Evolutionary conservation across 2,888 invertebrate species (phyloP).

Genomic region (Drosophila incognita): DNA sequence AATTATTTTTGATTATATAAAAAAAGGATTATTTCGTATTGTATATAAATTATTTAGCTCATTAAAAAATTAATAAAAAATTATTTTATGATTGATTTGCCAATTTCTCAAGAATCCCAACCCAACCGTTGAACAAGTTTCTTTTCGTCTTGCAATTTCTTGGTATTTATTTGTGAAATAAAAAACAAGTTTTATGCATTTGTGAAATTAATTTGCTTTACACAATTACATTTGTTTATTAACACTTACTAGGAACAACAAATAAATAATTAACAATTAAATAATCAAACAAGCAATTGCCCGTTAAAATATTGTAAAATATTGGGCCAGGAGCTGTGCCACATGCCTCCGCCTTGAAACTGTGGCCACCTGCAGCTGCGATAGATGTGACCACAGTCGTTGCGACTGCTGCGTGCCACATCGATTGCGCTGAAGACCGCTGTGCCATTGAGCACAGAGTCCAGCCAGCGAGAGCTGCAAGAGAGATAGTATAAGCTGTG

Average conservation of each 20-base stretch:
- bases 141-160: neutral
- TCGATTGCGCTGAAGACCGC: constrained; percentile 86
- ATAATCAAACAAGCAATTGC: neutral
- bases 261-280: constrained; percentile 36
- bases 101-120: neutral
- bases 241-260: constrained; percentile 5
- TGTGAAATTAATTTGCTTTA: neutral
- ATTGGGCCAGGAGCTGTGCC: constrained; percentile 40
- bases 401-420: constrained; percentile 83
- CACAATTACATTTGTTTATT: neutral
- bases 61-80: neutral
- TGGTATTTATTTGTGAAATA: neutral
- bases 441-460: constrained; percentile 85
- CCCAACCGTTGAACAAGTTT: neutral
- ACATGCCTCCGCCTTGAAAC: constrained; percentile 16
- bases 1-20: no score
- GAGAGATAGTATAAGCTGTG: neutral
- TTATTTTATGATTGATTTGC: neutral
- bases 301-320: constrained; percentile 47
- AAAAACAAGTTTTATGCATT: neutral
- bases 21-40: neutral
- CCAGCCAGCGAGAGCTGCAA: constrained; percentile 83
- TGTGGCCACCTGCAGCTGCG: constrained; percentile 85
- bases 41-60: neutral
- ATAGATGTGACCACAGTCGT: constrained; percentile 84